phyloP scores from a whole-genome alignment of 2,797 vertebrate genomes.

The Melopsittacus undulatus region DNA sequence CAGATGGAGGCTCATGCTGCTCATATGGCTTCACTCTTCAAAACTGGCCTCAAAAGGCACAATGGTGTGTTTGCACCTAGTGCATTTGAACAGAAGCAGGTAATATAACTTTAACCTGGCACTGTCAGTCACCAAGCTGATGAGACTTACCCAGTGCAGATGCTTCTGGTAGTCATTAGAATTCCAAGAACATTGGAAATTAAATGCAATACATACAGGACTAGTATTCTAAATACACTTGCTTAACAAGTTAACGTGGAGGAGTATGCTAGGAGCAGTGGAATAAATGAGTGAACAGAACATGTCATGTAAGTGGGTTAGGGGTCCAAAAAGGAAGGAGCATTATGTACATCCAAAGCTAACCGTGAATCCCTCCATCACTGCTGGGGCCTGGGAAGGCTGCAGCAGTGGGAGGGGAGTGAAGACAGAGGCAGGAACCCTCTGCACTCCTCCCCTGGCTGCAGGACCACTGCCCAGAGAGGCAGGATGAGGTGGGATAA shows the following conservation, averaged over 20 bases:
- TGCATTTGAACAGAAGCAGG: neutral
- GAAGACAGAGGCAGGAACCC: neutral
- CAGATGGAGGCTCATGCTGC: neutral
- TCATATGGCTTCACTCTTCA: neutral
- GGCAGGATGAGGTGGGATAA: neutral
- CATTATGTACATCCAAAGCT: neutral
- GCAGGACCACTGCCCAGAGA: neutral
- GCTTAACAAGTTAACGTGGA: neutral
- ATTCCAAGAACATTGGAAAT: neutral
- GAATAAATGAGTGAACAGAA: neutral
- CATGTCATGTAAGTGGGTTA: neutral
- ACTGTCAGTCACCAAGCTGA: neutral
- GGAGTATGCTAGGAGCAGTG: neutral
- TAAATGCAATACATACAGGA: neutral
- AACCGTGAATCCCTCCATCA: neutral
- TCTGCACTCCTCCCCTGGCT: neutral
- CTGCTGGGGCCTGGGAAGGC: neutral
- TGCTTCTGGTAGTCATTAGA: neutral
- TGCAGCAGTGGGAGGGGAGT: fast-evolving
- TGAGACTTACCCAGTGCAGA: neutral
- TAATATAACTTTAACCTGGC: neutral
- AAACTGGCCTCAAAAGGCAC: neutral
- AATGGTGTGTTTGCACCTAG: neutral
- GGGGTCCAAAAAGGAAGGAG: neutral
- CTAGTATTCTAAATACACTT: neutral